phyloP scores from a whole-genome alignment of 1,140 invertebrate genomes.

The Temnothorax longispinosus region DNA sequence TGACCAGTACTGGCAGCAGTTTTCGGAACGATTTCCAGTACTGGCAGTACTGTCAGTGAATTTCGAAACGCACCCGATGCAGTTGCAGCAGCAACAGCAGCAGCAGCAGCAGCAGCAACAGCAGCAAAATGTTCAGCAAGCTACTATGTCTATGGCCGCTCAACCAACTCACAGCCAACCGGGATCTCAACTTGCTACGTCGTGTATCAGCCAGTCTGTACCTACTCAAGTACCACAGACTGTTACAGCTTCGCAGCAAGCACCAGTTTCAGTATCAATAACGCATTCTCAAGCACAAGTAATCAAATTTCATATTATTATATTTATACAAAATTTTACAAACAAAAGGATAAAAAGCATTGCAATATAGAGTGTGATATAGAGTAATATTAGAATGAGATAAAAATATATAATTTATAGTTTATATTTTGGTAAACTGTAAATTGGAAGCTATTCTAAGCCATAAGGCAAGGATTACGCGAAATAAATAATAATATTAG shows the following conservation, averaged over 20 bases:
- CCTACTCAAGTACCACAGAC: constrained; percentile 81
- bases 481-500: background rate
- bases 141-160: too few relatives aligned
- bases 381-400: background rate
- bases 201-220: constrained; percentile 79
- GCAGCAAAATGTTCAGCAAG: too few relatives aligned
- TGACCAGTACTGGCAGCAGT: too few relatives aligned
- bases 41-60: too few relatives aligned
- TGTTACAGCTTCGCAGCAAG: constrained; percentile 78
- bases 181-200: constrained; percentile 80
- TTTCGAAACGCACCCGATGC: too few relatives aligned
- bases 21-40: too few relatives aligned
- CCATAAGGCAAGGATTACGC: background rate
- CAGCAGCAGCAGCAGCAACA: too few relatives aligned
- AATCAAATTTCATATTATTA: constrained; percentile 1
- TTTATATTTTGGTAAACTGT: background rate
- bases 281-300: constrained; percentile 78
- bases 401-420: background rate
- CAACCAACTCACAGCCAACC: too few relatives aligned
- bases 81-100: too few relatives aligned
- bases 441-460: background rate
- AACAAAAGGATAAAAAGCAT: background rate
- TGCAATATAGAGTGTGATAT: background rate
- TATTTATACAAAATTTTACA: background rate
- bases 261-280: constrained; percentile 71